phyloP scores from a whole-genome alignment of 2,113 vertebrate genomes.

The Trichechus manatus region DNA sequence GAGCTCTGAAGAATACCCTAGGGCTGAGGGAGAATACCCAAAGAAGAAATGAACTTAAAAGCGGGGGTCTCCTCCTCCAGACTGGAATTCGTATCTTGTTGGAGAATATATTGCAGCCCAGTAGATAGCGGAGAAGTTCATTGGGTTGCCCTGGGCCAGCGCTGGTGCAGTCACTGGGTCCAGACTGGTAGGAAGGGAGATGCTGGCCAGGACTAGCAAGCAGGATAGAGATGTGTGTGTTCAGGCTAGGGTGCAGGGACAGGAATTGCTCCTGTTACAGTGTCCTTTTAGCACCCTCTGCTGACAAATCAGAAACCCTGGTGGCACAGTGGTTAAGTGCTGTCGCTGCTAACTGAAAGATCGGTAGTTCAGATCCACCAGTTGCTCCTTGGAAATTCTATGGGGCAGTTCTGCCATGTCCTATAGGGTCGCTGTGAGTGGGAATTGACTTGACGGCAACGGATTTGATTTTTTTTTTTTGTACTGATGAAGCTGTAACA shows the following conservation, averaged over 20 bases:
- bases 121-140: background rate
- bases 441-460: too few relatives aligned
- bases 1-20: background rate
- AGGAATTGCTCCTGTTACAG: background rate
- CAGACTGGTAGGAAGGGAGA: background rate
- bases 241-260: background rate
- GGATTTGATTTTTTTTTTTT: too few relatives aligned
- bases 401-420: too few relatives aligned
- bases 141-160: background rate
- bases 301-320: too few relatives aligned
- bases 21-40: background rate
- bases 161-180: background rate
- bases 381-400: too few relatives aligned
- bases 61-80: background rate
- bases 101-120: background rate
- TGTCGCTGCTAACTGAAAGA: too few relatives aligned
- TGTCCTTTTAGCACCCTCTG: slow-evolving; percentile 13
- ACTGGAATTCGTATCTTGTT: background rate
- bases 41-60: slow-evolving; percentile 7
- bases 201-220: too few relatives aligned
- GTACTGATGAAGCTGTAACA: background rate
- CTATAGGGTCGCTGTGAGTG: too few relatives aligned
- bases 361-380: too few relatives aligned
- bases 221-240: background rate
- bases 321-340: too few relatives aligned